Evolutionary conservation across 2,113 vertebrate species (phyloP), one percentile per base, ranked within the genome.

Genomic region (Misgurnus mizolepis): DNA sequence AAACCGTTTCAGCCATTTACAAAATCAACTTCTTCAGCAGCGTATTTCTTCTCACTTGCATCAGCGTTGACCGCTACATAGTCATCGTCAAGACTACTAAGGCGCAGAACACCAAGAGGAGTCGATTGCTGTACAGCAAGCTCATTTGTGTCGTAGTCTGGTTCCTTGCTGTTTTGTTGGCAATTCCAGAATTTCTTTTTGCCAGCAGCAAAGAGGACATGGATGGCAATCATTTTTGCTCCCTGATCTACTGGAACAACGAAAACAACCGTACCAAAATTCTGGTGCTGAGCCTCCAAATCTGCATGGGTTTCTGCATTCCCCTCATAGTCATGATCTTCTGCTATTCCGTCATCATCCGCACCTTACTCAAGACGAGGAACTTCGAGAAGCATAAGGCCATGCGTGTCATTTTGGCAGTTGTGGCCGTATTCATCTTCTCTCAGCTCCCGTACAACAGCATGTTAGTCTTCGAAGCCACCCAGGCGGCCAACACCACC

Each of bases 11-110:
- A 0, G 91, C 92, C 66, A 61, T 93, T 82, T 97, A 97, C 85
- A 96, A 95, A 87, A 91, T 95, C 80, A 97, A 96, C 85, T 94
- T 97, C 82, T 98, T 95, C 39, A 90, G 95, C 88, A 93, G 94
- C 58, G 92, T 91, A 88, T 80, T 98, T 12, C 90, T 98, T 45
- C 92, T 98, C 27, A 94, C 91, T 65, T 96, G 95, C 86, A 94
- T 97, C 88, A 97, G 96, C 4, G 87, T 95, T 15, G 95, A 96
- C 84, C 92, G 96, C 67, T 97, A 97, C 78, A 80, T 95, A 3
- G 94, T 90, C 71, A 90, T 98, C 0, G 95, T 93, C 0, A 92
- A 90, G 86, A 89, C 91, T 0, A 90, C 72, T 55, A 93, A 88
- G 72, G 93, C 92, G 0, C 94, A 90, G 43, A 90, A 89, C 76